Base-by-base conservation (phyloP, 2,797 vertebrate species). In the Epinephelus awoara region DNA sequence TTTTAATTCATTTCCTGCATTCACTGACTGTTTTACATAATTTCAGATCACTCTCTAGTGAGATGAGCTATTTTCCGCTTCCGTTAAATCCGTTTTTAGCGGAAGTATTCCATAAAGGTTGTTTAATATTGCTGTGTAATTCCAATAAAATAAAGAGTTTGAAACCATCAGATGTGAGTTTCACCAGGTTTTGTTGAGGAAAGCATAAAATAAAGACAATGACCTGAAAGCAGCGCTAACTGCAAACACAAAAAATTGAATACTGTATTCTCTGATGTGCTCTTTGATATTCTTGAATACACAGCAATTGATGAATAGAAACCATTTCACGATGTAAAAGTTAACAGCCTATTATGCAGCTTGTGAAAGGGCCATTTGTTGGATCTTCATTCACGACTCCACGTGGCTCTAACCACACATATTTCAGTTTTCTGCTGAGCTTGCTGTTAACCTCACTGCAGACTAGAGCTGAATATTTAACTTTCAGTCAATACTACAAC, bases 1-100 rank as follows among this genome's bases (percentile, higher is more conserved):
- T 29, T 27, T 59, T 38, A 57, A 34, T 52, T 78, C 1, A 67
- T 78, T 68, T 80, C 34, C 62, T 66, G 34, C 34, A 34, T 34
- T 34, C 7, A 34, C 8, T 34, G 34, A 34, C 34, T 34, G 58
- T 58, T 74, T 67, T 47, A 40, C 65, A 63, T 71, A 3, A 85
- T 67, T 59, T 77, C 50, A 29, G 13, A 67, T 71, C 7, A 27
- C 51, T 77, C 49, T 56, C 47, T 19, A 29, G 17, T 4, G 25
- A 83, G n/a, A 67, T 1, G 0, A 75, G 27, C 21, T 17, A 23
- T 18, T 75, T 77, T 44, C 21, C 6, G 2, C 25, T 27, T 6
- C 2, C 38, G 8, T 34, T 44, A 21, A 70, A 75, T 50, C 1
- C 42, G 13, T 29, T 79, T 58, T 50, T 15, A 17, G 15, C 13